Percentiles rank a stretch among this genome's conserved stretches.
These are phyloP conservation scores for Oscheius onirici DNA, from an alignment of 2,888 invertebrate genomes.

Conservation along the genomic window DNA sequence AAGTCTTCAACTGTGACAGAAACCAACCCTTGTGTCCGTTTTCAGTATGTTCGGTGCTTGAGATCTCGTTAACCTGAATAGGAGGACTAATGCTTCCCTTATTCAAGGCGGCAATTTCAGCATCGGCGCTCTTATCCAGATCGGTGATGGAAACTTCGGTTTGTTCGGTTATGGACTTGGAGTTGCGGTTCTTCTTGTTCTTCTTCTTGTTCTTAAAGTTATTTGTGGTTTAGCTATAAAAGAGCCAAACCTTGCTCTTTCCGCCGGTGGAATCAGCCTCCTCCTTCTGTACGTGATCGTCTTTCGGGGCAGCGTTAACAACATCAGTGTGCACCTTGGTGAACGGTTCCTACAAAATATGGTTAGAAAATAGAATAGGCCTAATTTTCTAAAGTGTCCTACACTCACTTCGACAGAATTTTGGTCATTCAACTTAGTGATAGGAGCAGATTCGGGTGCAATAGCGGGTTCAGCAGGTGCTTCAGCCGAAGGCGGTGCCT, in stretches of 20 bases:
- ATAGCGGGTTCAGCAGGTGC: not conserved
- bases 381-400: not conserved
- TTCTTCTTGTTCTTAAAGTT: constrained; percentile 35
- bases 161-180: constrained; percentile 35
- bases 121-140: constrained; percentile 45
- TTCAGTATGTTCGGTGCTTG: constrained; percentile 38
- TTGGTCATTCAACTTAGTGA: not conserved
- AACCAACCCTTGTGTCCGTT: constrained; percentile 38
- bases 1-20: not conserved
- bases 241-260: not conserved
- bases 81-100: constrained; percentile 47
- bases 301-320: not conserved
- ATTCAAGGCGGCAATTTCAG: constrained; percentile 47
- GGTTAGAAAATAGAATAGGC: not conserved
- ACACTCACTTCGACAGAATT: constrained; percentile 14
- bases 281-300: constrained; percentile 17
- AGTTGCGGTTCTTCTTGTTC: constrained; percentile 38
- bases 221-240: no score
- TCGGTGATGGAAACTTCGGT: constrained; percentile 22
- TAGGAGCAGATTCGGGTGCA: constrained; percentile 9
- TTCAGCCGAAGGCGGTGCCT: constrained; percentile 2
- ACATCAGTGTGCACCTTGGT: constrained; percentile 5
- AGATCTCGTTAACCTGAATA: constrained; percentile 56
- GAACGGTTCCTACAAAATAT: constrained; percentile 5
- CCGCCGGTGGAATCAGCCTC: constrained; percentile 23